Conservation (phyloP, 2,113 vertebrate genomes). For the Triplophysa tibetana region DNA sequence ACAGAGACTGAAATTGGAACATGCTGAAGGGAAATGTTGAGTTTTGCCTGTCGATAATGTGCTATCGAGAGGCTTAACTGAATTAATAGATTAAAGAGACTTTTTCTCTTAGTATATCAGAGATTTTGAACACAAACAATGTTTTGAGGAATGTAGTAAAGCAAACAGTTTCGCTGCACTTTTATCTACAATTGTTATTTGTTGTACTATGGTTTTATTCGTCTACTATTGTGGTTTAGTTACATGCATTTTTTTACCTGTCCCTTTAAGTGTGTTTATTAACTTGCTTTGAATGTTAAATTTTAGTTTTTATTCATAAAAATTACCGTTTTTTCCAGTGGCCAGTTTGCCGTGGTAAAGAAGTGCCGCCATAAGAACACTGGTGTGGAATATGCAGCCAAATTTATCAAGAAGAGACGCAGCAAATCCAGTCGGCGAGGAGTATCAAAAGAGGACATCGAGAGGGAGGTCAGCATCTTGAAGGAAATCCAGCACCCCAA, state of each 20-base stretch:
- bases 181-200: too few relatives aligned
- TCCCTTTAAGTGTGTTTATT: too few relatives aligned
- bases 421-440: slow-evolving; percentile 92
- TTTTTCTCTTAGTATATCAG: background rate
- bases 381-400: slow-evolving; percentile 86
- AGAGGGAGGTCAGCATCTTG: slow-evolving; percentile 93
- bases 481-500: slow-evolving; percentile 95
- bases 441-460: slow-evolving; percentile 91
- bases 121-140: too few relatives aligned
- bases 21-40: slow-evolving; percentile 37
- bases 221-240: too few relatives aligned
- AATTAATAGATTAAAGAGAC: background rate
- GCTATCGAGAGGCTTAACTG: background rate
- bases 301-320: background rate
- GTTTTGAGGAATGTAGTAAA: too few relatives aligned
- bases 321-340: slow-evolving; percentile 67
- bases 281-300: background rate
- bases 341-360: slow-evolving; percentile 94
- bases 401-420: slow-evolving; percentile 95
- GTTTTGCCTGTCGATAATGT: slow-evolving; percentile 18
- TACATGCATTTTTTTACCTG: too few relatives aligned
- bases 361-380: slow-evolving; percentile 88
- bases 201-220: too few relatives aligned
- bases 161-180: too few relatives aligned
- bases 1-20: slow-evolving; percentile 23